Conservation (phyloP, 2,888 invertebrate species). For the Bombylius major region DNA sequence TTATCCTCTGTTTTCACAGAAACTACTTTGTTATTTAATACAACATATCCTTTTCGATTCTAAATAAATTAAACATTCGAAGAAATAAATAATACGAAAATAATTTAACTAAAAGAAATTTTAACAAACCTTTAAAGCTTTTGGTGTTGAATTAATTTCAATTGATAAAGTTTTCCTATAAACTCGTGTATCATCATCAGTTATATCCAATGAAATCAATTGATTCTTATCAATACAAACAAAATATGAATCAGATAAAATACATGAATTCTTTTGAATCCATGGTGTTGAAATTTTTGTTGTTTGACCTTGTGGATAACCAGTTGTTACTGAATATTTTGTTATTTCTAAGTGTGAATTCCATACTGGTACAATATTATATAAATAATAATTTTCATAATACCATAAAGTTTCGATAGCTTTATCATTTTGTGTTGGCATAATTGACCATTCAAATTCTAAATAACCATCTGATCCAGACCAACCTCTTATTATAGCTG, state of each 20-base stretch:
- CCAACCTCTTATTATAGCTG: conserved; percentile 67
- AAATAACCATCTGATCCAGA: conserved; percentile 57
- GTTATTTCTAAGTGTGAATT: conserved; percentile 53
- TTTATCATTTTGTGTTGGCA: conserved; percentile 27
- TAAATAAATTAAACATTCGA: conserved; percentile 11
- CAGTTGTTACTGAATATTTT: conserved; percentile 47
- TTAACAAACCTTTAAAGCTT: conserved; percentile 22
- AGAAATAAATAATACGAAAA: not conserved
- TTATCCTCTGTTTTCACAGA: conserved; percentile 32
- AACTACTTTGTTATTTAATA: conserved; percentile 28
- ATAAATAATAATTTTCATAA: conserved; percentile 44
- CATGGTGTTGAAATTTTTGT: conserved; percentile 51
- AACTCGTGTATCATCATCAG: conserved; percentile 40
- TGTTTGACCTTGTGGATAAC: conserved; percentile 42
- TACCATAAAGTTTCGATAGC: conserved; percentile 45
- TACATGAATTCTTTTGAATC: conserved; percentile 40
- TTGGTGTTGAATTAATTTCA: conserved; percentile 25
- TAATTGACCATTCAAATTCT: conserved; percentile 64
- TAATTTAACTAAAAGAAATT: not conserved
- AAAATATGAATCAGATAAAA: conserved; percentile 48
- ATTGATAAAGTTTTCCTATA: conserved; percentile 38
- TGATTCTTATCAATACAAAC: conserved; percentile 48
- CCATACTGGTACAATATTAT: conserved; percentile 47
- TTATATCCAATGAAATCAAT: conserved; percentile 50
- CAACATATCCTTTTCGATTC: conserved; percentile 34